Percentiles rank a stretch among this genome's conserved stretches.
These are phyloP conservation scores for Coregonus sp. DNA, from an alignment of 2,797 vertebrate species.

Conservation along the genomic window DNA sequence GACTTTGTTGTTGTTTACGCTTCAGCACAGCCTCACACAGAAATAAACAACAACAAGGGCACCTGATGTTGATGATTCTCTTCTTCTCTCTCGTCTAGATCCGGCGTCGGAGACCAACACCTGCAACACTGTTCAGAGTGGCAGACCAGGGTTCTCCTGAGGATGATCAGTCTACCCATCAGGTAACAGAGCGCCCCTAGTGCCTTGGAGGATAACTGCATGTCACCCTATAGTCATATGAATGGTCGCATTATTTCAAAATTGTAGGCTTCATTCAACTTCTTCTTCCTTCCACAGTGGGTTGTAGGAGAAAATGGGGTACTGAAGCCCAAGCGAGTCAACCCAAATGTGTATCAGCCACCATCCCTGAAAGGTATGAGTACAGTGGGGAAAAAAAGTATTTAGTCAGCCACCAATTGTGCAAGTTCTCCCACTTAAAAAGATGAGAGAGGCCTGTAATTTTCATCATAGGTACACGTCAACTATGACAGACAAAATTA, in stretches of 20 bases:
- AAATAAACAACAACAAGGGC: neutral
- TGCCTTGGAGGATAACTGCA: neutral
- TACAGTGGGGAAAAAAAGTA: conserved; percentile 8
- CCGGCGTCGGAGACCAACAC: conserved; percentile 91
- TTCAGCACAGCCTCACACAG: neutral
- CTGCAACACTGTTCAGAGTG: conserved; percentile 92
- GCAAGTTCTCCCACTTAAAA: too few species aligned
- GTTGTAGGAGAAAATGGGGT: conserved; percentile 90
- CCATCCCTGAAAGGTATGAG: conserved; percentile 93
- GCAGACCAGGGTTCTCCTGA: conserved; percentile 91
- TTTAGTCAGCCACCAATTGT: too few species aligned
- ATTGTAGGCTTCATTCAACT: neutral
- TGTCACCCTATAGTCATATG: neutral
- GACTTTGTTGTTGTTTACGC: conserved; percentile 34
- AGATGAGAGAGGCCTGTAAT: too few species aligned
- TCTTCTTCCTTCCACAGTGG: conserved; percentile 74
- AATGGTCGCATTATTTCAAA: neutral
- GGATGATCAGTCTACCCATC: conserved; percentile 86
- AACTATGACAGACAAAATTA: too few species aligned
- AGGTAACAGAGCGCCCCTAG: conserved; percentile 76
- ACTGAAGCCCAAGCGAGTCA: conserved; percentile 90
- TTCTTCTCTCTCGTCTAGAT: conserved; percentile 73
- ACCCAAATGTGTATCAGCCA: conserved; percentile 89
- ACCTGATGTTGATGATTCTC: neutral
- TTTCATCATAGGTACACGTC: too few species aligned